Percentiles rank a stretch among this genome's conserved stretches.
Evolutionary conservation across 2,888 invertebrate genomes (phyloP).

Genomic region (Chalcis sispes): DNA sequence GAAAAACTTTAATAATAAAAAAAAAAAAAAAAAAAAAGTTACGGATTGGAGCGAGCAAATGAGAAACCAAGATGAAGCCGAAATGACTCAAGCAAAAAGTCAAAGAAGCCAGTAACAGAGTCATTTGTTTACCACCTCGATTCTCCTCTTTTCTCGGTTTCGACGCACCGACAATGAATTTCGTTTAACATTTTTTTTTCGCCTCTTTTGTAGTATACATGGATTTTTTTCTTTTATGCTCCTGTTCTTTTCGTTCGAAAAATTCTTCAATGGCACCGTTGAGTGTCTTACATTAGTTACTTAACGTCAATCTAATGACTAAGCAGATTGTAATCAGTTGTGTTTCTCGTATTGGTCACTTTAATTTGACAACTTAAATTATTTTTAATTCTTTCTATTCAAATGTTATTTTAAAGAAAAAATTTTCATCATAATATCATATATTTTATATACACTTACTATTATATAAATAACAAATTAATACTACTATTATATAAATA

Average conservation of each 20-base stretch:
- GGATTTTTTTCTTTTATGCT: background rate
- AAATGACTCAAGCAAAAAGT: conserved; percentile 42
- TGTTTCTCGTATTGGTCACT: background rate
- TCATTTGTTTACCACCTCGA: conserved; percentile 51
- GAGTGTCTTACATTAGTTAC: conserved; percentile 41
- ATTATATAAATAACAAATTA: too few relatives aligned
- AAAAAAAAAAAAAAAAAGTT: conserved; percentile 5
- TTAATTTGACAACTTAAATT: conserved; percentile 30
- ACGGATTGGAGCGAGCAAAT: background rate
- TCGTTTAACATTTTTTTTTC: conserved; percentile 40
- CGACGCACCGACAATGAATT: conserved; percentile 47
- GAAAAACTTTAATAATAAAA: background rate
- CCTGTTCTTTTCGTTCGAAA: conserved; percentile 16
- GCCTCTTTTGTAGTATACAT: background rate
- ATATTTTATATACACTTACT: too few relatives aligned
- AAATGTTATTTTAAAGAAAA: conserved; percentile 27
- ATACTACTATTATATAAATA: too few relatives aligned
- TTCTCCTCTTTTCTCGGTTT: conserved; percentile 2
- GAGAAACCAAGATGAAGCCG: conserved; percentile 26
- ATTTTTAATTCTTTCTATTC: conserved; percentile 20
- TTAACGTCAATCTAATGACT: conserved; percentile 54
- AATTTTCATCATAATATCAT: too few relatives aligned
- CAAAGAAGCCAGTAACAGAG: conserved; percentile 49
- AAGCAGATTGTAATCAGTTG: conserved; percentile 43
- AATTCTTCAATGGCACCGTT: conserved; percentile 36